Evolutionary conservation across 2,888 invertebrate species (phyloP).

Genomic region (Philonicus albiceps): DNA sequence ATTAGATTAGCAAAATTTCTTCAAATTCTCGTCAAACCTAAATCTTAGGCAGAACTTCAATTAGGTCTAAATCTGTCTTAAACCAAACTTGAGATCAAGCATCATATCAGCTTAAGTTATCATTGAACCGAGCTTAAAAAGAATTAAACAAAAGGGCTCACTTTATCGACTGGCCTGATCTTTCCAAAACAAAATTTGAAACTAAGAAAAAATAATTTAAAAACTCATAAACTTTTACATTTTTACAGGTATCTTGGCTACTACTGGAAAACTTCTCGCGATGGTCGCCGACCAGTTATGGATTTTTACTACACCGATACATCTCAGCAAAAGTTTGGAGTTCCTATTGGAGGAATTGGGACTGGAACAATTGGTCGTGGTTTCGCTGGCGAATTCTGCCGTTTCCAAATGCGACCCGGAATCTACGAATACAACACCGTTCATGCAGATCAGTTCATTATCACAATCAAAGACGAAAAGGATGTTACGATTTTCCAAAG

Average conservation of each 20-base stretch:
- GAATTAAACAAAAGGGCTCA: too few species aligned
- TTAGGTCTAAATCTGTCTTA: too few species aligned
- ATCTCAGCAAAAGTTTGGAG: slow-evolving; percentile 88
- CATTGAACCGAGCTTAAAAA: too few species aligned
- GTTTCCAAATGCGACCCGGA: slow-evolving; percentile 89
- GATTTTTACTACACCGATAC: slow-evolving; percentile 76
- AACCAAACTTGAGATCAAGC: too few species aligned
- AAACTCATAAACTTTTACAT: neutral
- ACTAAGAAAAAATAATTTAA: neutral
- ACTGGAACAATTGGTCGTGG: slow-evolving; percentile 82
- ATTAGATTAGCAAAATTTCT: too few species aligned
- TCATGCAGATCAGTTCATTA: slow-evolving; percentile 88
- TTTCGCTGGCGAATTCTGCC: slow-evolving; percentile 91
- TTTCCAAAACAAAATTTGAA: too few species aligned
- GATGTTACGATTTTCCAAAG: slow-evolving; percentile 79
- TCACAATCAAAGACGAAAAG: slow-evolving; percentile 78
- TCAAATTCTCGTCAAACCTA: too few species aligned
- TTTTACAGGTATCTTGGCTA: slow-evolving; percentile 74
- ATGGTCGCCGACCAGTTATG: slow-evolving; percentile 77
- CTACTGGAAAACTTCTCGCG: slow-evolving; percentile 70
- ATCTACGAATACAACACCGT: slow-evolving; percentile 85
- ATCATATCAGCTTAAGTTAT: too few species aligned
- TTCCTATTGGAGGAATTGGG: slow-evolving; percentile 84
- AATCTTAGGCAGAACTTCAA: too few species aligned
- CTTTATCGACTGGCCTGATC: too few species aligned